A percentile compares a stretch with the other conserved stretches of the same genome.
These are phyloP conservation scores for Gallinago undulata DNA, from an alignment of 2,113 vertebrate genomes.

Conservation along the genomic window DNA sequence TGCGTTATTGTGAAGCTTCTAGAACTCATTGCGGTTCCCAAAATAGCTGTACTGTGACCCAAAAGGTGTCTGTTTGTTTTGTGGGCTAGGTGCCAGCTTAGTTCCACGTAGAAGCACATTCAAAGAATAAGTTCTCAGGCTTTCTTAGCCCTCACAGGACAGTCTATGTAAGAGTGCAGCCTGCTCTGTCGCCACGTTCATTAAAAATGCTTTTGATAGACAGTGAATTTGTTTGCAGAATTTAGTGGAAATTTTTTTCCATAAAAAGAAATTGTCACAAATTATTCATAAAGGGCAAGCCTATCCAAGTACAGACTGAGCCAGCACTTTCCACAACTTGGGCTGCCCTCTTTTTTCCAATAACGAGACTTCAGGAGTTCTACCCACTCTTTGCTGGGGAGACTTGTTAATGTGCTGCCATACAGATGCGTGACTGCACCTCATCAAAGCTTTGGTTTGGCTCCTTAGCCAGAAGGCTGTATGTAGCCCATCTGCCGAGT, in stretches of 20 bases:
- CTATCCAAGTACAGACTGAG: background rate
- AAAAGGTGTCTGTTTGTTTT: slow-evolving; percentile 37
- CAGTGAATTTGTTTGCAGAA: background rate
- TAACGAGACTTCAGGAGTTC: fast-evolving
- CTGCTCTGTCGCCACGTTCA: background rate
- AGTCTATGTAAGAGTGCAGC: background rate
- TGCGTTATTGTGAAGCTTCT: background rate
- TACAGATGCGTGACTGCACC: background rate
- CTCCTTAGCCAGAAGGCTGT: background rate
- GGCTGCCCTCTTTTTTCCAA: background rate
- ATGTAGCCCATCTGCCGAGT: background rate
- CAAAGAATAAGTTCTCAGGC: background rate
- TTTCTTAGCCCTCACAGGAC: background rate
- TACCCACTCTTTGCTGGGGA: background rate
- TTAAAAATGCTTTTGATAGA: background rate
- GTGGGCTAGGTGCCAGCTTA: background rate
- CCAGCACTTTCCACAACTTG: background rate
- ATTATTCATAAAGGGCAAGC: background rate
- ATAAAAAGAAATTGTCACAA: fast-evolving
- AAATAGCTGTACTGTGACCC: slow-evolving; percentile 18
- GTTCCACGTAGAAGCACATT: background rate
- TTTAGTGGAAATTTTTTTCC: background rate
- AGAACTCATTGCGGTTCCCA: background rate
- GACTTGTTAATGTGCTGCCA: background rate
- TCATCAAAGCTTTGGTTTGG: background rate